Base-by-base conservation (phyloP, 2,113 vertebrate genomes). In the Scophthalmus maximus region DNA sequence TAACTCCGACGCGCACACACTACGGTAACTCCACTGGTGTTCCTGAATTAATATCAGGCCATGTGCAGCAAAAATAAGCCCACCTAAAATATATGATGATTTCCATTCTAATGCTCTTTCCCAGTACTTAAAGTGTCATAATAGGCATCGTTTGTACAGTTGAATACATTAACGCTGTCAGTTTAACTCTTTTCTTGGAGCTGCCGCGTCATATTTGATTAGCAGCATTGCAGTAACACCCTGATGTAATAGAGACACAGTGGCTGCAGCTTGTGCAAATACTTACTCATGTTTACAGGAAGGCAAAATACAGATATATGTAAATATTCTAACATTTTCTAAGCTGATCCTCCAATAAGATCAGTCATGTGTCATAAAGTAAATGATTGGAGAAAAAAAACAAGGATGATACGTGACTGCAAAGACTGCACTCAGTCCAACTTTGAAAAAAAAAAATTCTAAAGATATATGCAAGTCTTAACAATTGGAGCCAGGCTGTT, bases 111-210 rank as follows among this genome's bases (percentile, higher is more conserved):
- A 47, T 50, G 12, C 6, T 68, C 29, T 62, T 57, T 50, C 30
- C 40, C 34, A 10, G 11, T 11, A 65, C 42, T 46, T 42, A 26
- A 1, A 10, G 11, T 58, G 42, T 57, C 58, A 42, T 23, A 26
- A 26, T 22, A n/a, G 23, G 8, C 50, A 59, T 20, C 15, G 29
- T 76, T 55, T 81, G 55, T 50, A 56, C 6, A 50, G 23, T 4
- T 47, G 7, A 36, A 17, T 38, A 44, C 20, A 58, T 47, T 9
- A n/a, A 22, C 23, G 2, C 7, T 44, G 25, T 29, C 17, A 7
- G 42, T 58, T 58, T 8, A 44, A 70, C 3, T 30, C n/a, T 9
- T 56, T 67, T 46, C 40, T 44, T 40, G 9, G 2, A 26, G 42
- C n/a, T n/a, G 17, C 20, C 17, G 11, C 14, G 9, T 61, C n/a